Percentiles rank a stretch among this genome's conserved stretches.
Conservation (phyloP, 1,140 invertebrate species). For the Zaprionus inermis region DNA sequence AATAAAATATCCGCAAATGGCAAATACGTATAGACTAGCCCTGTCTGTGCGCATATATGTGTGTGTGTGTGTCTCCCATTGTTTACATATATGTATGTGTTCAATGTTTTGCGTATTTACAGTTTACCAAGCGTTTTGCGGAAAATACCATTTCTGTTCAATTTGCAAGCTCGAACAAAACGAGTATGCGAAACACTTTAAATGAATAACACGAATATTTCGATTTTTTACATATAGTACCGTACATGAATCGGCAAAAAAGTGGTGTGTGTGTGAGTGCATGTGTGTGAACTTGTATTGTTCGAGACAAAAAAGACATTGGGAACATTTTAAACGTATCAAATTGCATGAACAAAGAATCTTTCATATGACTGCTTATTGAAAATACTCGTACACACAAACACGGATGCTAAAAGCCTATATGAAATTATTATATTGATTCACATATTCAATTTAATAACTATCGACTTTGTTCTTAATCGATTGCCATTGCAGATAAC, state of each 20-base stretch:
- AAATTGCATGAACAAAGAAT: conserved; percentile 45
- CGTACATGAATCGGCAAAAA: conserved; percentile 1
- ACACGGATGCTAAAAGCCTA: too few relatives aligned
- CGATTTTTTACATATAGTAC: conserved; percentile 9
- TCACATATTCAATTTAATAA: conserved; percentile 23
- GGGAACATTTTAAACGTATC: conserved; percentile 27
- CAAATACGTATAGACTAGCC: conserved; percentile 21
- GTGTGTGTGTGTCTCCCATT: background rate
- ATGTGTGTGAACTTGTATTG: conserved; percentile 12
- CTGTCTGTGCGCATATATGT: conserved; percentile 7
- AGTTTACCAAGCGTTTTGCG: conserved; percentile 71
- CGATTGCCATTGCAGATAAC: conserved; percentile 68
- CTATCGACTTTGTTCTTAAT: conserved; percentile 17
- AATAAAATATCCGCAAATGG: conserved; percentile 43
- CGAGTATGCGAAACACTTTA: conserved; percentile 30
- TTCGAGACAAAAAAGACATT: conserved; percentile 22
- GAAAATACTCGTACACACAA: background rate
- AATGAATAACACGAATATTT: conserved; percentile 41
- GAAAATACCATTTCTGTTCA: conserved; percentile 33
- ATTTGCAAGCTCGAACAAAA: conserved; percentile 36
- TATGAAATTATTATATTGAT: conserved; percentile 1
- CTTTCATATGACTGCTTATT: conserved; percentile 22
- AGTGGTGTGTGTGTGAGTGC: background rate
- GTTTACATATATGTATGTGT: conserved; percentile 3
- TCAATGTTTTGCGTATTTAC: conserved; percentile 35